Conservation (phyloP, 2,888 invertebrate species). For the Cephus spinipes region DNA sequence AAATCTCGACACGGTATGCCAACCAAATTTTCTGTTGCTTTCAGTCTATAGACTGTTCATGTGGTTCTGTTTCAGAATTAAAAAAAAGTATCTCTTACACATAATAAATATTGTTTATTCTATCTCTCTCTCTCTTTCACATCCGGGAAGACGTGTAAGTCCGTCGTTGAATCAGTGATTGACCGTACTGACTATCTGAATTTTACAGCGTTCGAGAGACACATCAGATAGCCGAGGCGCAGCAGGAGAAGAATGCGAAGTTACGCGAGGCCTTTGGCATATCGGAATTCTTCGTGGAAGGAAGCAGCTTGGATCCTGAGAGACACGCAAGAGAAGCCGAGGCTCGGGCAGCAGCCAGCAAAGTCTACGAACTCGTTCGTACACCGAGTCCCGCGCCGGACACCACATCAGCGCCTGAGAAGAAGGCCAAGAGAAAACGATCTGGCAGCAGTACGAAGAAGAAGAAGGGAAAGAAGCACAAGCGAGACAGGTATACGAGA, state of each 20-base stretch:
- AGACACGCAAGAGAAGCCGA: constrained; percentile 73
- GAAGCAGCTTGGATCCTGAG: constrained; percentile 90
- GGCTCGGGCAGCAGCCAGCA: constrained; percentile 68
- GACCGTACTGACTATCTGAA: neutral
- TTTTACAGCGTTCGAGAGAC: constrained; percentile 88
- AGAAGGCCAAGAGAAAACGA: constrained; percentile 63
- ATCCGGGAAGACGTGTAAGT: neutral
- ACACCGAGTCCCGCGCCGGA: constrained; percentile 78
- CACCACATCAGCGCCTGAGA: constrained; percentile 57
- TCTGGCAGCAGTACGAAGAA: constrained; percentile 69
- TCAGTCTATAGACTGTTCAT: neutral
- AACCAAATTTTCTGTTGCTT: neutral
- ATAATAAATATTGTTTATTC: neutral
- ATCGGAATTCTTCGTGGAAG: constrained; percentile 92
- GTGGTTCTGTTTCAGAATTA: neutral
- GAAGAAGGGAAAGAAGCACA: constrained; percentile 79
- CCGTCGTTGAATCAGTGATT: neutral
- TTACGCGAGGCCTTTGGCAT: constrained; percentile 96
- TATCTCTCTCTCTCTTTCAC: neutral
- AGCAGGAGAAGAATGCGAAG: constrained; percentile 94
- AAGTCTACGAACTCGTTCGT: constrained; percentile 79
- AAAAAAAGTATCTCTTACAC: neutral
- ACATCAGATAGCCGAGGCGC: constrained; percentile 96
- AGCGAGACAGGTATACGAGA: constrained; percentile 73
- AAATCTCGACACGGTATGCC: constrained; percentile 59